phyloP scores from a whole-genome alignment of 2,113 vertebrate genomes.

The Ailurus styani region DNA sequence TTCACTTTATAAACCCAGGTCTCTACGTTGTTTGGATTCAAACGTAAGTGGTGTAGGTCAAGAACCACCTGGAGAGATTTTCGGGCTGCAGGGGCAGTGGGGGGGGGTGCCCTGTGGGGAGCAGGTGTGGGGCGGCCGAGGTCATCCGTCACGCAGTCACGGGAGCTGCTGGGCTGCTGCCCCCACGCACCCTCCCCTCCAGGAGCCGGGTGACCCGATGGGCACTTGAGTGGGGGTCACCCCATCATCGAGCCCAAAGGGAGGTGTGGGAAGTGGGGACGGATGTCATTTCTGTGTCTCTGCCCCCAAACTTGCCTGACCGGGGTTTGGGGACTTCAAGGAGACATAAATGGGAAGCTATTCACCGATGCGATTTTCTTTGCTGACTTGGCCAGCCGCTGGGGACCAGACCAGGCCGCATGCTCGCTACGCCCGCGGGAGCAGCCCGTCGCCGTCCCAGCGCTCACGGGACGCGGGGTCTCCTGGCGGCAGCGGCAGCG shows the following conservation, averaged over 20 bases:
- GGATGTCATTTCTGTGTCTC: too few relatives aligned
- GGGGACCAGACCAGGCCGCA: neutral
- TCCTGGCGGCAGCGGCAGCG: too few relatives aligned
- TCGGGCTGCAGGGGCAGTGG: neutral
- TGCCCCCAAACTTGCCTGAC: neutral
- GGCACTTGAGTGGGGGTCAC: neutral
- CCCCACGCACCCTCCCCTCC: rapidly evolving
- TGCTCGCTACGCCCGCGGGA: too few relatives aligned
- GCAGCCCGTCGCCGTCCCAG: too few relatives aligned
- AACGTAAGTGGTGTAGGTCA: neutral
- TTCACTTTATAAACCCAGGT: neutral
- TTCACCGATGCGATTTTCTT: neutral
- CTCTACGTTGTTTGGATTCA: neutral
- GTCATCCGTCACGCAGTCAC: rapidly evolving
- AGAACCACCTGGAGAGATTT: neutral
- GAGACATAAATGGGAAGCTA: too few relatives aligned
- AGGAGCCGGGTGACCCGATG: too few relatives aligned
- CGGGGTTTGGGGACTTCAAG: neutral
- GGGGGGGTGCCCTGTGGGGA: neutral
- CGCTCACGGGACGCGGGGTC: too few relatives aligned
- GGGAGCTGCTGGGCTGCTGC: too few relatives aligned
- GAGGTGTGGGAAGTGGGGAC: neutral
- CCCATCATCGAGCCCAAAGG: neutral
- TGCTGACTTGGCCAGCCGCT: neutral
- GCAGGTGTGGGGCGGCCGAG: neutral